Conservation (phyloP, 1,140 invertebrate species). For the Nasonia giraulti region DNA sequence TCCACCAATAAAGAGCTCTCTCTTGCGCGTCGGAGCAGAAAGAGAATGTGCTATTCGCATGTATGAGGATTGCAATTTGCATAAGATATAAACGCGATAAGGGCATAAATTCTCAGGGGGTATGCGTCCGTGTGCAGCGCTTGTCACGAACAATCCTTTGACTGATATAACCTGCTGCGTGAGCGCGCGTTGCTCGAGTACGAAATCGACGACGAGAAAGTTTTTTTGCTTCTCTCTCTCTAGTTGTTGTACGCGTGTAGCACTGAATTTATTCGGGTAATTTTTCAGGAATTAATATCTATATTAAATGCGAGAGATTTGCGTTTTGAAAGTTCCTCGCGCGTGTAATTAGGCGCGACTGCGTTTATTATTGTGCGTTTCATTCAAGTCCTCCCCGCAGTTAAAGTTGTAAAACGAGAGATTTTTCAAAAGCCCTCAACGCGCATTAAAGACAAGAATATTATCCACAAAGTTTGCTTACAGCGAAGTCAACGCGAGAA, state of each 20-base stretch:
- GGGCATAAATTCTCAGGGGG: conserved; percentile 65
- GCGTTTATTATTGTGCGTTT: no score
- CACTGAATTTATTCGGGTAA: conserved; percentile 16
- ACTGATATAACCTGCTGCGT: conserved; percentile 52
- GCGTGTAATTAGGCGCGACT: background rate
- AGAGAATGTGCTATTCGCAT: conserved; percentile 57
- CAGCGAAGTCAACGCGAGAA: no score
- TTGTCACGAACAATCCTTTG: conserved; percentile 64
- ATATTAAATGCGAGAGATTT: conserved; percentile 26
- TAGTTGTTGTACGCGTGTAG: background rate
- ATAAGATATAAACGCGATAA: conserved; percentile 69
- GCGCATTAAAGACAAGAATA: no score
- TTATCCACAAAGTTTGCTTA: no score
- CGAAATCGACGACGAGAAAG: conserved; percentile 31
- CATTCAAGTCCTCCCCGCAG: no score
- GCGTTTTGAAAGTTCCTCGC: background rate
- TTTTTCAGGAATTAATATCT: conserved; percentile 40
- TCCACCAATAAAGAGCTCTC: conserved; percentile 57
- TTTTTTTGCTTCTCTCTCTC: background rate
- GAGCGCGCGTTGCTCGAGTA: background rate
- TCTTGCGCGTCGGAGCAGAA: conserved; percentile 34
- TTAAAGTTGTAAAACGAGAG: no score
- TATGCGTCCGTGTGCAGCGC: conserved; percentile 58
- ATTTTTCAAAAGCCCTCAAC: no score
- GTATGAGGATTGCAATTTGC: conserved; percentile 64